Percentiles rank a stretch among this genome's conserved stretches.
These are phyloP conservation scores for Sceloporus undulatus DNA, from an alignment of 2,113 vertebrate species.

Conservation along the genomic window DNA sequence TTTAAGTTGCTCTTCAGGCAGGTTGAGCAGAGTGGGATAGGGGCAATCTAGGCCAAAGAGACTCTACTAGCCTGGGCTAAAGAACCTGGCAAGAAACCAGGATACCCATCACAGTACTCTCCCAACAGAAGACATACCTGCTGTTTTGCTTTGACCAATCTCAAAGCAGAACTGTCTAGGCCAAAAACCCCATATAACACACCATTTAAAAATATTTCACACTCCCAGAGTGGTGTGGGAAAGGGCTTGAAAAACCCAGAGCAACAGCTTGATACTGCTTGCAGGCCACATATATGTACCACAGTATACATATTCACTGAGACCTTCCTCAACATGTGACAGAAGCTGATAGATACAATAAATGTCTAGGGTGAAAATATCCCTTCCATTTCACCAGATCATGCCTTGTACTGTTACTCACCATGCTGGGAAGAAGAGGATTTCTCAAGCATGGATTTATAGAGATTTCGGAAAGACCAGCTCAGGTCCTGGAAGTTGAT, in stretches of 20 bases:
- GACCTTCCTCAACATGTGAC: too few relatives aligned
- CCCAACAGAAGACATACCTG: neutral
- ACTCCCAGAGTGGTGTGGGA: neutral
- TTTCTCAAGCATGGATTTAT: constrained; percentile 92
- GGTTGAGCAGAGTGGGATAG: neutral
- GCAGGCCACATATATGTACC: too few relatives aligned
- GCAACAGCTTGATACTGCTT: too few relatives aligned
- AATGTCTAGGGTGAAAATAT: too few relatives aligned
- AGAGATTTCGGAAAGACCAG: constrained; percentile 94
- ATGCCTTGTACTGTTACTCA: constrained; percentile 65
- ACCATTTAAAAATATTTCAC: neutral
- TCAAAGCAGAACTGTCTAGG: neutral
- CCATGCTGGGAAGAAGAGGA: constrained; percentile 89
- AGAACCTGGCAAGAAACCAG: neutral
- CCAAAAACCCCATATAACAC: neutral
- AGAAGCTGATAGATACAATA: neutral
- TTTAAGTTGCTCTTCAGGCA: too few relatives aligned
- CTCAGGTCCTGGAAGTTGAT: constrained; percentile 93
- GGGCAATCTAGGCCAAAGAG: too few relatives aligned
- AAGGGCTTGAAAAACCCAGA: constrained; percentile 41
- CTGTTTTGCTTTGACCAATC: neutral
- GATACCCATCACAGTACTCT: too few relatives aligned
- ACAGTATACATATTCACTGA: neutral
- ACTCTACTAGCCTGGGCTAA: neutral
- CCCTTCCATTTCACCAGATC: too few relatives aligned